Evolutionary conservation across 2,888 invertebrate species (phyloP), one percentile per base, ranked within the genome.

Genomic region (Andrena chrysosceles): DNA sequence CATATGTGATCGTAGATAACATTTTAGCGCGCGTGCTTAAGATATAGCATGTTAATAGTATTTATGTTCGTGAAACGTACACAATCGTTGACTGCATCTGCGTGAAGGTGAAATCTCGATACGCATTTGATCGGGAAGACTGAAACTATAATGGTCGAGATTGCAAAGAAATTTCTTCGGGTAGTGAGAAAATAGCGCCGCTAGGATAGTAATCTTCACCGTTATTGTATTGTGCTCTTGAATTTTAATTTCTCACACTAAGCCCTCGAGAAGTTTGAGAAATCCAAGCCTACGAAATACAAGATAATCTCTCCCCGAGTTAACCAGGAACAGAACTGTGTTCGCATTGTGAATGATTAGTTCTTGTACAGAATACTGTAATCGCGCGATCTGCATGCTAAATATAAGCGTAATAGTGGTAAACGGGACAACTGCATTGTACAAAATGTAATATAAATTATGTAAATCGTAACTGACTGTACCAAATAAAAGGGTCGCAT

Each of bases 401-500:
- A 26, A 66, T 42, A 62, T 49, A 68, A 48, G 8, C 54, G 20
- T 52, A 63, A n/a, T 35, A 52, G 13, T 6, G 26, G 5, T n/a
- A 49, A 71, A 31, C 42, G 42, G 42, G 42, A 31, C 73, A 70
- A 77, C 29, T 80, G 60, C 68, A 64, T 67, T 87, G 84, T 85
- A 89, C 75, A 89, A 85, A 87, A 48, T 84, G 82, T 87, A 88
- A 83, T 26, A 87, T 81, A 77, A 42, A 76, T 75, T 42, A 56
- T 74, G 48, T 49, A 83, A 26, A 29, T 64, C 13, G 0, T 35
- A 64, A 67, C 10, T 59, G 70, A 62, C 52, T 78, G 83, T 84
- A 82, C 48, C 35, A 73, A 73, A 83, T 82, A 82, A 81, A 77
- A 64, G 8, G 23, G 42, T 56, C 54, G 26, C 3, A n/a, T 52